Base-by-base conservation (phyloP, 92 coral and sea anemone species). In the Desmophyllum pertusum region DNA sequence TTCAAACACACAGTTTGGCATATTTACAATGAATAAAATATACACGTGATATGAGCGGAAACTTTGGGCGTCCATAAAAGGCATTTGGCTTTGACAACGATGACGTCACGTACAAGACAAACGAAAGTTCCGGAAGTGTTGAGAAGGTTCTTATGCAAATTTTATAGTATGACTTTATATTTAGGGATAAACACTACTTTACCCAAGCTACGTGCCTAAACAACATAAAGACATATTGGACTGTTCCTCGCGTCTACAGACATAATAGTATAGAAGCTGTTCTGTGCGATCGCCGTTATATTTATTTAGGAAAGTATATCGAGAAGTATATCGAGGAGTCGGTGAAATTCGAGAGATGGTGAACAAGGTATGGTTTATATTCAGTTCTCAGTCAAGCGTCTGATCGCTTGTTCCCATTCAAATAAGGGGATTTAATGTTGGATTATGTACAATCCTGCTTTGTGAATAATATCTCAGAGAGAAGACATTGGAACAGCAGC, bases 61-160 rank as follows among this genome's bases (percentile, higher is more conserved):
- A 79, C 61, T 29, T 37, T 57, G 40, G 36, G 77, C 57, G 19
- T 25, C 51, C 53, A 72, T 41, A 23, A 46, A 72, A 71, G 33
- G 52, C 41, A 18, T 23, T 40, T 41, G 27, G 53, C 37, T 38
- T 52, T 55, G 33, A 14, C 77, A 43, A 19, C 45, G 45, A 57
- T 82, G 86, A 82, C 86, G 86, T 82, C 78, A 82, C 48, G 18
- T 27, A 25, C 19, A 38, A 14, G 41, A 33, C 72, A 66, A 66
- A 38, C 23, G 84, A 80, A 50, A 23, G 62, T 71, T 82, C 86
- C 86, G 86, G 86, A 82, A 82, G 79, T 82, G 86, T 36, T 30
- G 70, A 55, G 86, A 59, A 40, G 18, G 50, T 13, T 51, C 57
- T 19, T 55, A 82, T 82, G 86, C 71, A 82, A 82, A 82, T 82